Conservation (phyloP, 2,888 invertebrate species). For the Limenitis camilla region DNA sequence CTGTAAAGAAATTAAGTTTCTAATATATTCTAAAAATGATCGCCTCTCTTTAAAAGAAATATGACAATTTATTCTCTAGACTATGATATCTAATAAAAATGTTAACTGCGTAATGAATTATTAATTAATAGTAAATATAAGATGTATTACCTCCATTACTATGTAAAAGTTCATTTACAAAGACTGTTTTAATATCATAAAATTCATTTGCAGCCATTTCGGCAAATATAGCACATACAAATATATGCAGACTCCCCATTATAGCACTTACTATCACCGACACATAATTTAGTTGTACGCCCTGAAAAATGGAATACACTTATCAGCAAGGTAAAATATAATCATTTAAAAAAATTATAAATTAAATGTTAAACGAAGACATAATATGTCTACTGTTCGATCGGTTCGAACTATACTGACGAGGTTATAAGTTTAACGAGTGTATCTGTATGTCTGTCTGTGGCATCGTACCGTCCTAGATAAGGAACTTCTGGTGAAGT, state of each 20-base stretch:
- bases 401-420: too few relatives aligned
- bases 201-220: slow-evolving; percentile 1
- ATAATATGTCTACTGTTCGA: too few relatives aligned
- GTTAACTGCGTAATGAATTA: not conserved
- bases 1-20: not conserved
- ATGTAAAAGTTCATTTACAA: not conserved
- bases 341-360: too few relatives aligned
- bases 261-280: not conserved
- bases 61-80: not conserved
- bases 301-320: not conserved
- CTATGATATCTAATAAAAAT: not conserved
- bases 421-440: too few relatives aligned
- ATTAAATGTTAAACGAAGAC: too few relatives aligned
- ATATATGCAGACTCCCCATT: not conserved
- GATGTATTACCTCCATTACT: not conserved
- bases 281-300: too few relatives aligned
- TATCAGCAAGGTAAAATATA: too few relatives aligned
- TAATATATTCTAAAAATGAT: not conserved
- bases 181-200: not conserved
- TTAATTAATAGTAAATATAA: not conserved
- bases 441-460: too few relatives aligned
- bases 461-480: too few relatives aligned
- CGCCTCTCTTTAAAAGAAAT: not conserved
- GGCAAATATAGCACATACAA: not conserved
- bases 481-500: too few relatives aligned